These are phyloP conservation scores for Halictus ligatus DNA, from an alignment of 2,888 invertebrate species.

Conservation along the genomic window DNA sequence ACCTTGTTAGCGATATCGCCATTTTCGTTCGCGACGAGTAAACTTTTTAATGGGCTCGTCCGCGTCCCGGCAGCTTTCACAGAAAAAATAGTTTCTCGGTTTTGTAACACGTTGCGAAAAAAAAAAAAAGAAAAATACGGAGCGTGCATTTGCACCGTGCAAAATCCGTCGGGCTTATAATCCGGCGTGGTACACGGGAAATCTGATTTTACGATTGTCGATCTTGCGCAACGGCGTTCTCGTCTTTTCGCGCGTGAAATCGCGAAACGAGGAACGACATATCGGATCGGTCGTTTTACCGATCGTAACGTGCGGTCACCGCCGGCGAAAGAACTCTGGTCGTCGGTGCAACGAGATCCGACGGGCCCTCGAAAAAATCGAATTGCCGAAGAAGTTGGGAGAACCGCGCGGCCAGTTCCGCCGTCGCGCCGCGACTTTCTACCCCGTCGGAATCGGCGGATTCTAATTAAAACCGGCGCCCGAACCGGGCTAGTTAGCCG, in stretches of 20 bases:
- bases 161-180: neutral
- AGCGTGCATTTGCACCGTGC: neutral
- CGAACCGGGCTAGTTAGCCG: neutral
- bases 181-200: conserved; percentile 3
- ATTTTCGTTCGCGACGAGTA: neutral
- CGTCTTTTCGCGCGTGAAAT: conserved; percentile 27
- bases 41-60: neutral
- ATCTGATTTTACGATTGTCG: conserved; percentile 29
- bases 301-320: neutral
- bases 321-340: conserved; percentile 1
- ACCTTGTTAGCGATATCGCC: neutral
- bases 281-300: conserved; percentile 20
- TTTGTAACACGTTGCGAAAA: neutral
- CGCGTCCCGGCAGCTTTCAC: neutral
- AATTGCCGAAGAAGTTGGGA: neutral
- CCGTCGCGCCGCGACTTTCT: neutral
- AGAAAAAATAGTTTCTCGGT: neutral
- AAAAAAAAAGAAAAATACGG: conserved; percentile 2
- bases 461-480: conserved; percentile 3
- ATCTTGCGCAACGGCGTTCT: conserved; percentile 31
- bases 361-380: neutral
- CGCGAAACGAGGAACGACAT: conserved; percentile 33
- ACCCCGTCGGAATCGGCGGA: neutral
- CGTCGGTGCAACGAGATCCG: neutral
- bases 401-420: neutral